These are phyloP conservation scores for Eidolon helvum DNA, from an alignment of 2,113 vertebrate genomes.

Conservation along the genomic window DNA sequence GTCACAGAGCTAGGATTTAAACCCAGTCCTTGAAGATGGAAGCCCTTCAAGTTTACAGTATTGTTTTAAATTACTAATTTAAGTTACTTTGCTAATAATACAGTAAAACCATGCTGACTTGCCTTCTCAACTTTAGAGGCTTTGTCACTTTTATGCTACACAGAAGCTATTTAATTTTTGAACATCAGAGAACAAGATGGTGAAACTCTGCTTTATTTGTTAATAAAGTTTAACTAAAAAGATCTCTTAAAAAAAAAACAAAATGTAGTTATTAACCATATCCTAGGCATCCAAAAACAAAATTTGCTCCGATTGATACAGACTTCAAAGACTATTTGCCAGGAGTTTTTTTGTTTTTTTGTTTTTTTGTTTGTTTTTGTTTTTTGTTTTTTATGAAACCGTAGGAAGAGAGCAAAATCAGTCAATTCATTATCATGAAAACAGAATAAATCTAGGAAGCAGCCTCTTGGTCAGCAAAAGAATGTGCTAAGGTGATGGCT, in stretches of 20 bases:
- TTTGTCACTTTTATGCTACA: neutral
- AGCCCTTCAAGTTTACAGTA: too few species aligned
- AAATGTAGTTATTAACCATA: neutral
- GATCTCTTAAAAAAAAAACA: neutral
- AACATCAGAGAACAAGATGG: neutral
- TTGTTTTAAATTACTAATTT: too few species aligned
- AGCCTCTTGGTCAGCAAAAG: conserved; percentile 19
- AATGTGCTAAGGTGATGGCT: neutral
- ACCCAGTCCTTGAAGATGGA: neutral
- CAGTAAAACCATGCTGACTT: neutral
- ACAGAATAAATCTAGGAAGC: neutral
- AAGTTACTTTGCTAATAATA: neutral
- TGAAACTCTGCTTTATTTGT: neutral
- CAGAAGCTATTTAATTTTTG: neutral
- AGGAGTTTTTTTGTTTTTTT: neutral
- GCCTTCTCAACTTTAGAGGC: neutral
- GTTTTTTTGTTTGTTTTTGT: too few species aligned
- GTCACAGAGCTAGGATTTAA: neutral
- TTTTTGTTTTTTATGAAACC: neutral
- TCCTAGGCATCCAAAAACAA: neutral
- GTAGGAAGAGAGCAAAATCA: neutral
- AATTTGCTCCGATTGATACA: neutral
- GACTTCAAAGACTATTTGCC: neutral
- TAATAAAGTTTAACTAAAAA: neutral
- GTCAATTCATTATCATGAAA: neutral